Conservation (phyloP, 2,797 vertebrate species). For the Sebastes steindachneri region DNA sequence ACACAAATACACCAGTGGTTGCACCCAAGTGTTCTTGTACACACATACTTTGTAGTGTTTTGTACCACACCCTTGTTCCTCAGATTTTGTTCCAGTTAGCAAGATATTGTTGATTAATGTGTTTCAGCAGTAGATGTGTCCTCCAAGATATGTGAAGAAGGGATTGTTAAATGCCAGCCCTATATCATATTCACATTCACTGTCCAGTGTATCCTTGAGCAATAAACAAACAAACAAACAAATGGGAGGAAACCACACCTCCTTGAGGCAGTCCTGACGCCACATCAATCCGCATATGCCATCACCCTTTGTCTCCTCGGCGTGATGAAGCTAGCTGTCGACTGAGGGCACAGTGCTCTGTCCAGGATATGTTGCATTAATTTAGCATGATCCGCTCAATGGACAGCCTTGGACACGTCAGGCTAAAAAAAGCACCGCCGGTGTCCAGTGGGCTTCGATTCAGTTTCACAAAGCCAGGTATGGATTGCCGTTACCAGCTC, state of each 20-base stretch:
- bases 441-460: neutral
- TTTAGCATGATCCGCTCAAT: conserved; percentile 27
- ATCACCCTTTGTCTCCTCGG: neutral
- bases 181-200: conserved; percentile 9
- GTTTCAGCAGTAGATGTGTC: neutral
- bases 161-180: neutral
- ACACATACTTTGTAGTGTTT: neutral
- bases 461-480: conserved; percentile 10
- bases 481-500: conserved; percentile 12
- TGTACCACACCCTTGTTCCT: neutral
- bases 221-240: neutral
- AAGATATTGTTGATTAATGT: neutral
- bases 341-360: neutral
- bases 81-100: neutral
- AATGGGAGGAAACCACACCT: conserved; percentile 1
- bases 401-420: conserved; percentile 5
- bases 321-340: conserved; percentile 20
- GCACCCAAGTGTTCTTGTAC: neutral
- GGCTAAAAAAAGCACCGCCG: neutral
- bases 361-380: conserved; percentile 18
- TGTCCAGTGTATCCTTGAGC: conserved; percentile 19
- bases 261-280: conserved; percentile 1
- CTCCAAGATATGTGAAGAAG: neutral
- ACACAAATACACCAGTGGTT: neutral
- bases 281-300: conserved; percentile 1